Base-by-base conservation (phyloP, 2,888 invertebrate species). In the Furcula furcula region DNA sequence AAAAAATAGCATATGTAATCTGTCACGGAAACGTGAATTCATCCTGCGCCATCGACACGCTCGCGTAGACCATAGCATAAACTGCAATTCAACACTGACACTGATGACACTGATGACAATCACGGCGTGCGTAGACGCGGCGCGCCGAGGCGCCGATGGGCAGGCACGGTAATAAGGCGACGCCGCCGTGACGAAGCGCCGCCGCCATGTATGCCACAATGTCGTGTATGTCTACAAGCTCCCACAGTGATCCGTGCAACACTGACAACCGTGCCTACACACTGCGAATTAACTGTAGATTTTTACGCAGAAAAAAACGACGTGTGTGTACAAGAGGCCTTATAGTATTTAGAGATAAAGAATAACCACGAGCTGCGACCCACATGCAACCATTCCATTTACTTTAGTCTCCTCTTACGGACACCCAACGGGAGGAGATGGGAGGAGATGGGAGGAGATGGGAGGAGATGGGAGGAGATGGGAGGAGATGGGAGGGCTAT, bases 181-280 rank as follows among this genome's bases (percentile, higher is more conserved):
- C 45, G 49, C 37, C 42, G 43, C 43, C 46, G 43, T 43, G 43
- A 37, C 35, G 18, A 37, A 20, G 32, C 40, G 42, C 34, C 40
- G 31, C 49, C 45, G 45, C 34, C n/a, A n/a, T n/a, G n/a, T n/a
- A n/a, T n/a, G n/a, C n/a, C n/a, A n/a, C n/a, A n/a, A n/a, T n/a
- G n/a, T n/a, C n/a, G n/a, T n/a, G 36, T 30, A n/a, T 28, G 46
- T 46, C 35, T 19, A 46, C 46, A 42, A 46, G 40, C 46, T 43
- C 29, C 6, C 21, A 48, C 29, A 39, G 41, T 35, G 34, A 26
- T 40, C 40, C 42, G 42, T 45, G 45, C 48, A 19, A 49, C 46
- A 40, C 49, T 51, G 45, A 44, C 39, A 30, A 42, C 46, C 50
- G 46, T 41, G 46, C 39, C 41, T 50, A 50, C 40, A 43, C 45